Percentiles rank a stretch among this genome's conserved stretches.
Conservation (phyloP, 2,113 vertebrate genomes). For the Rattus norvegicus region DNA sequence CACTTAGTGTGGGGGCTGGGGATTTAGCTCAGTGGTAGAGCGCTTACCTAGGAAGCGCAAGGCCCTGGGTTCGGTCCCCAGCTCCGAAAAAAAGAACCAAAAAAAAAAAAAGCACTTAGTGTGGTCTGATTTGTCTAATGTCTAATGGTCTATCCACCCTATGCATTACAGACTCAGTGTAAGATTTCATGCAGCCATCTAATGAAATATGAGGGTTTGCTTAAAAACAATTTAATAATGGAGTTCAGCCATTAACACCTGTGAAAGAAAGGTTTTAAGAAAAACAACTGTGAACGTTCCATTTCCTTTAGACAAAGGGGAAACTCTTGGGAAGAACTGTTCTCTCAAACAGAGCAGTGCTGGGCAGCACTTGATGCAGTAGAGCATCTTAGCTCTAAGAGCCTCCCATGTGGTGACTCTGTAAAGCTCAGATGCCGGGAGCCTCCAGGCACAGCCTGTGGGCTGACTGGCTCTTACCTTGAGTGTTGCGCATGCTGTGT, state of each 20-base stretch:
- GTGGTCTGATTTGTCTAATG: neutral
- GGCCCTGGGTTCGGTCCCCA: too few species aligned
- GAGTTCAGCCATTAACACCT: neutral
- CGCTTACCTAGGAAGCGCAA: too few species aligned
- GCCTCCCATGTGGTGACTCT: neutral
- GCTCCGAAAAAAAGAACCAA: too few species aligned
- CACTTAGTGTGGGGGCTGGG: neutral
- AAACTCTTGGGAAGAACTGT: neutral
- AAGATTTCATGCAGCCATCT: conserved; percentile 34
- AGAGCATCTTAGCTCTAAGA: neutral
- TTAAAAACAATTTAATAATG: neutral
- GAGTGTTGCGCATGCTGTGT: conserved; percentile 95
- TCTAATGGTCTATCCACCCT: neutral
- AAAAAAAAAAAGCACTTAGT: neutral
- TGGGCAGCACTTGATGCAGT: neutral
- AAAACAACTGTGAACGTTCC: neutral
- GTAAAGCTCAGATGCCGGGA: neutral
- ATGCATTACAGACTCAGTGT: neutral
- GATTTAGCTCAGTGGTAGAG: too few species aligned
- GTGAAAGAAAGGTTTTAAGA: neutral
- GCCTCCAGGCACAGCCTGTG: rapidly evolving
- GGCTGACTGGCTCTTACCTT: conserved; percentile 86
- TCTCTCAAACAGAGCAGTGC: neutral
- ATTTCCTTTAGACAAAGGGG: neutral
- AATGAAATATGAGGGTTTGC: conserved; percentile 35